Base-by-base conservation (phyloP, 2,797 vertebrate genomes). In the Microcaecilia unicolor region DNA sequence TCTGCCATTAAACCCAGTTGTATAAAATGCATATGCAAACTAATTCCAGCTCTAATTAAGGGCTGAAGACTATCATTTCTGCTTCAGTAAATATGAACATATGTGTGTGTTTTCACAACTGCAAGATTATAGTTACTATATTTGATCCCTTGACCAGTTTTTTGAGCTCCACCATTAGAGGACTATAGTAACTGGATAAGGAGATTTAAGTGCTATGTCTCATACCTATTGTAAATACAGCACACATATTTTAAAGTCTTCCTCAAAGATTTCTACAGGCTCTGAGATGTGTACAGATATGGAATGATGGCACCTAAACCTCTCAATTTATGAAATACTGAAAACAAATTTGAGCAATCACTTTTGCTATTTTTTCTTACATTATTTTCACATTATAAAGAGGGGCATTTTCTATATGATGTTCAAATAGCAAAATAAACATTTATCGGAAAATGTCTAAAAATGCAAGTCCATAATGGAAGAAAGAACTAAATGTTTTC, bases 91-190 rank as follows among this genome's bases (percentile, higher is more conserved):
- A 65, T 51, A 50, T 0, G 34, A 70, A 45, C 41, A 51, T 50
- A 61, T 42, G 57, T 28, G 48, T 62, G 36, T 48, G 51, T 70
- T 77, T 56, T 65, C 60, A 71, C 52, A 75, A 54, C 23, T 28
- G 25, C 54, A 71, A 55, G 29, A 41, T 37, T 57, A 36, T 12
- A 50, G 57, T 59, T 28, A 52, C 25, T 27, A 13, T 11, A 24
- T 23, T 28, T 52, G 34, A 52, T 57, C 37, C 43, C 43, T 48
- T 37, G 51, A 42, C 26, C 43, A 45, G 28, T 17, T 55, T 31
- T 18, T 28, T 54, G 31, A 34, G 46, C 63, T 14, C 7, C 51
- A 38, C 15, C 10, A 8, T 3, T 48, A 31, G n/a, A 37, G 13
- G 44, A 51, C 55, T 34, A 33, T 12, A 34, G 14, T 22, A 9